Percentiles rank a stretch among this genome's conserved stretches.
Evolutionary conservation across 1,140 invertebrate genomes (phyloP).

Genomic region (Belonocnema kinseyi): DNA sequence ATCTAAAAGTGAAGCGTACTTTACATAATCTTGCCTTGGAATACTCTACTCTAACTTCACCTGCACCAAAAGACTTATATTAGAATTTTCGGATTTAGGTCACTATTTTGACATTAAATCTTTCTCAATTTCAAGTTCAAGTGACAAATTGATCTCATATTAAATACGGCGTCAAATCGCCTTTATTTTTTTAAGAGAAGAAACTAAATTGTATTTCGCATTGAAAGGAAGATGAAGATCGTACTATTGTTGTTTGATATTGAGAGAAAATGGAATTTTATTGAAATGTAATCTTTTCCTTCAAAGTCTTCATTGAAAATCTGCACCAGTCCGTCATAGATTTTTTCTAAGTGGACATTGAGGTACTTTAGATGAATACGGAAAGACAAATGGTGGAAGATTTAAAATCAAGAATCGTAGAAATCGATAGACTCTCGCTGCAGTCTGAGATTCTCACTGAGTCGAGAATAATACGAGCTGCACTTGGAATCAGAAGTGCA

Average conservation of each 20-base stretch:
- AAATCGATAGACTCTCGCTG: conserved; percentile 7
- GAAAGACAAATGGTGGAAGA: neutral
- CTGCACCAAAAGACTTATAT: no score
- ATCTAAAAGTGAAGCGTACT: conserved; percentile 24
- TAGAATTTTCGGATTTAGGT: neutral
- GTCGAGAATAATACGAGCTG: conserved; percentile 9
- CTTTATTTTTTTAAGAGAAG: no score
- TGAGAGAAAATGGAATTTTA: neutral
- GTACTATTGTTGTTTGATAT: neutral
- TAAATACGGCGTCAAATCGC: neutral
- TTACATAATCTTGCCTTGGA: conserved; percentile 27
- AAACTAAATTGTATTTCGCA: neutral
- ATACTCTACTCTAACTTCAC: neutral
- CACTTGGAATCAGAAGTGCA: neutral
- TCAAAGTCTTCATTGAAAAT: neutral
- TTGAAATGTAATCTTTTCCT: conserved; percentile 1
- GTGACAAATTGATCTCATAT: neutral
- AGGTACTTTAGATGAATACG: neutral
- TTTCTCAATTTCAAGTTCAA: neutral
- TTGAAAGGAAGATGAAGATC: neutral
- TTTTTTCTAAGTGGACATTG: conserved; percentile 17
- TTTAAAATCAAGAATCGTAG: conserved; percentile 1
- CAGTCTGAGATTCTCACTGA: neutral
- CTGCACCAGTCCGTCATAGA: neutral
- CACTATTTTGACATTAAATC: conserved; percentile 19